Evolutionary conservation across 1,140 invertebrate species (phyloP).

Genomic region (Goniozus legneri): DNA sequence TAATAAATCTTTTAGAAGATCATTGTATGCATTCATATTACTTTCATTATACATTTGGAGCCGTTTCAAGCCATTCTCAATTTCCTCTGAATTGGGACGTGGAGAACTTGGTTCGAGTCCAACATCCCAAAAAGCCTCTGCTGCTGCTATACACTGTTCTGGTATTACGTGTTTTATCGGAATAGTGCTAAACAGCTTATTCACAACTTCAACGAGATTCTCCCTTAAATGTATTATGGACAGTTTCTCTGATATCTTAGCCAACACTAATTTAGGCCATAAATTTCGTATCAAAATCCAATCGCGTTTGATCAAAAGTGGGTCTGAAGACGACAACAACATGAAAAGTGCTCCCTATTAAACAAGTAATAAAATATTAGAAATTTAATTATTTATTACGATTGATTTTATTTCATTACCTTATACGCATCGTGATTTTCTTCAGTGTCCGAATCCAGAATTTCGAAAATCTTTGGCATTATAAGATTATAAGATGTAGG

Average conservation of each 20-base stretch:
- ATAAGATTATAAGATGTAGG: slow-evolving; percentile 62
- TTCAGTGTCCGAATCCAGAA: slow-evolving; percentile 59
- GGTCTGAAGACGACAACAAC: slow-evolving; percentile 33
- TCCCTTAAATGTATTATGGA: slow-evolving; percentile 76
- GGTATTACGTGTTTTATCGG: slow-evolving; percentile 60
- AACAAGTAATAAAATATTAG: slow-evolving; percentile 6
- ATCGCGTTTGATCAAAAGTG: slow-evolving; percentile 67
- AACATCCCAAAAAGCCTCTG: slow-evolving; percentile 49
- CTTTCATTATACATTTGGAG: slow-evolving; percentile 47
- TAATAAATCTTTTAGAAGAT: slow-evolving; percentile 63
- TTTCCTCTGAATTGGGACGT: slow-evolving; percentile 37
- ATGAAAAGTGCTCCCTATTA: slow-evolving; percentile 73
- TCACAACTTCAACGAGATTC: slow-evolving; percentile 52
- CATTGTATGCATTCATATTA: slow-evolving; percentile 59
- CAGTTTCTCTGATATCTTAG: slow-evolving; percentile 76
- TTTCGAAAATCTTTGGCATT: slow-evolving; percentile 59
- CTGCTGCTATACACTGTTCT: slow-evolving; percentile 53
- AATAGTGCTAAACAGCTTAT: slow-evolving; percentile 58
- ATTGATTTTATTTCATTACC: slow-evolving; percentile 29
- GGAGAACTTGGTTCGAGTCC: slow-evolving; percentile 13
- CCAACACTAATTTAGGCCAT: slow-evolving; percentile 72
- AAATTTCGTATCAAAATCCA: slow-evolving; percentile 70
- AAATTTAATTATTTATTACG: slow-evolving; percentile 1
- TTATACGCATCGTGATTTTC: slow-evolving; percentile 72
- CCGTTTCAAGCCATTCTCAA: slow-evolving; percentile 43